These are phyloP conservation scores for Drosophila pandora DNA, from an alignment of 1,140 invertebrate species.

Conservation along the genomic window DNA sequence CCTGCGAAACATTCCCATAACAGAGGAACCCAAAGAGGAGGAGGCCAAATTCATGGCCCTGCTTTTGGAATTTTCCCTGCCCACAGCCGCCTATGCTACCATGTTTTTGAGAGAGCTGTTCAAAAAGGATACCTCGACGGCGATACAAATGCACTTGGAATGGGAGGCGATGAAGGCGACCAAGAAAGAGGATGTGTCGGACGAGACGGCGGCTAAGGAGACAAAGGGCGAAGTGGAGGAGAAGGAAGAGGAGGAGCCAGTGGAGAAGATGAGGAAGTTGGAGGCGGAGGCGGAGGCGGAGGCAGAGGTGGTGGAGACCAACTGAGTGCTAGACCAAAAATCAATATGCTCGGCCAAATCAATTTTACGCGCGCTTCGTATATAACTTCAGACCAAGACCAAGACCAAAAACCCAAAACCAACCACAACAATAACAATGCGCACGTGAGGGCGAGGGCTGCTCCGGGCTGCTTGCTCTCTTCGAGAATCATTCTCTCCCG, in stretches of 20 bases:
- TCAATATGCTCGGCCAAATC: conserved; percentile 62
- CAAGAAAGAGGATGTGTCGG: conserved; percentile 2
- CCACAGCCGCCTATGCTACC: conserved; percentile 96
- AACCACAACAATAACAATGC: conserved; percentile 81
- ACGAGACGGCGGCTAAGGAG: neutral
- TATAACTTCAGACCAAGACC: conserved; percentile 25
- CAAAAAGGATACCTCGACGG: conserved; percentile 90
- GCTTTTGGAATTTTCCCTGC: conserved; percentile 91
- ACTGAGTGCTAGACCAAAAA: conserved; percentile 46
- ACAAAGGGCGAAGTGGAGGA: neutral
- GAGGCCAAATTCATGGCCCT: conserved; percentile 86
- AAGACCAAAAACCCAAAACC: conserved; percentile 20
- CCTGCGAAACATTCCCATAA: conserved; percentile 62
- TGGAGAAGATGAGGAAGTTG: neutral
- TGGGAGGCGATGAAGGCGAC: conserved; percentile 47
- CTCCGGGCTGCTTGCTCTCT: conserved; percentile 25
- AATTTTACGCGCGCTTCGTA: conserved; percentile 70
- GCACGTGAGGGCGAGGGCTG: conserved; percentile 65
- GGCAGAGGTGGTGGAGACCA: conserved; percentile 27
- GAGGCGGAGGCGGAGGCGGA: no score
- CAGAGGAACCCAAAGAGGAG: conserved; percentile 84
- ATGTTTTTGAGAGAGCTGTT: conserved; percentile 96
- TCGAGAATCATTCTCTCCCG: conserved; percentile 2
- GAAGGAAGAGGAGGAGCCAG: neutral
- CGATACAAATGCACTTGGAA: conserved; percentile 85